Evolutionary conservation across 2,797 vertebrate genomes (phyloP).

Genomic region (Huso huso): DNA sequence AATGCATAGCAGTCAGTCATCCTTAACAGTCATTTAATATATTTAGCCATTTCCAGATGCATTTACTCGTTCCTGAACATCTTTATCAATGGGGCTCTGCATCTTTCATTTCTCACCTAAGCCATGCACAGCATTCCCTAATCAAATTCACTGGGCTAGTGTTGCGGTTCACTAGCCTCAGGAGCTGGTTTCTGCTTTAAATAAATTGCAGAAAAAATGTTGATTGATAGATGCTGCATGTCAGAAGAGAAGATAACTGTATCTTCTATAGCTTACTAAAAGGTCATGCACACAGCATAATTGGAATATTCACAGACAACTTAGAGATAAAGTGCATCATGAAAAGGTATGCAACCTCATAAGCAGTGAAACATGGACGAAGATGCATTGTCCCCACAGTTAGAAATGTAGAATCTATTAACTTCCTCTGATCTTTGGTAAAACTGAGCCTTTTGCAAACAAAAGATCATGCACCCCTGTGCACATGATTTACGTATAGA

Average conservation of each 20-base stretch:
- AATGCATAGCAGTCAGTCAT: slow-evolving; percentile 49
- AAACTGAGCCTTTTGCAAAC: slow-evolving; percentile 29
- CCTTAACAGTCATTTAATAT: slow-evolving; percentile 11
- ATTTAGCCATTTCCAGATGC: slow-evolving; percentile 43
- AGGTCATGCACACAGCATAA: slow-evolving; percentile 88
- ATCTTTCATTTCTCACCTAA: slow-evolving; percentile 65
- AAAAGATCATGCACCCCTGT: slow-evolving; percentile 34
- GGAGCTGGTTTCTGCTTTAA: slow-evolving; percentile 75
- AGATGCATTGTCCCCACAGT: slow-evolving; percentile 56
- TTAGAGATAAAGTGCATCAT: slow-evolving; percentile 55
- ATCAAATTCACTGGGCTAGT: slow-evolving; percentile 69
- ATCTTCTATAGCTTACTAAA: slow-evolving; percentile 89
- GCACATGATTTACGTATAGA: slow-evolving; percentile 13
- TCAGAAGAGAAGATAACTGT: slow-evolving; percentile 95
- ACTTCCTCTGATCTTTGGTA: slow-evolving; percentile 41
- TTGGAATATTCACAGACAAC: slow-evolving; percentile 84
- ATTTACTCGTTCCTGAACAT: slow-evolving; percentile 55
- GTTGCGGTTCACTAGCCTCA: slow-evolving; percentile 67
- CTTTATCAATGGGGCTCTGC: slow-evolving; percentile 64
- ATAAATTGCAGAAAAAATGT: slow-evolving; percentile 75
- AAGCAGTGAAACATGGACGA: slow-evolving; percentile 51
- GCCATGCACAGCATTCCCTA: slow-evolving; percentile 60
- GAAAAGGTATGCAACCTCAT: slow-evolving; percentile 49
- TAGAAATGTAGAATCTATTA: slow-evolving; percentile 58
- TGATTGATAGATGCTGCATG: slow-evolving; percentile 94